Percentiles rank a stretch among this genome's conserved stretches.
Evolutionary conservation across 64 coral and sea anemone species (phyloP).

Genomic region (Acropora tenuis): DNA sequence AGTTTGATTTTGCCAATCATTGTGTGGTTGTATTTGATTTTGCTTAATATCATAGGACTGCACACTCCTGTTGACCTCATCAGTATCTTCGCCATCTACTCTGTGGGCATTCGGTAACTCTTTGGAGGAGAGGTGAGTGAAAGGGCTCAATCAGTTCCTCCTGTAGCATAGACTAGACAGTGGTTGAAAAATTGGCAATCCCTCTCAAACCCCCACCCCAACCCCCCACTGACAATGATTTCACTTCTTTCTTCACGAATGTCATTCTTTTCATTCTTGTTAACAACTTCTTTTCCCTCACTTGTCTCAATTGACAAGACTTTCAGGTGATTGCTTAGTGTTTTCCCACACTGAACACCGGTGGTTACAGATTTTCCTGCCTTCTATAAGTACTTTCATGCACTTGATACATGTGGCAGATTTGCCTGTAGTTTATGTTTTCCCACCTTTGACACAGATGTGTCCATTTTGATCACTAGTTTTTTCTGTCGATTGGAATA

Average conservation of each 20-base stretch:
- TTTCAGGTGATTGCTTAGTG: too few relatives aligned
- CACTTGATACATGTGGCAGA: neutral
- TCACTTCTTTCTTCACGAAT: too few relatives aligned
- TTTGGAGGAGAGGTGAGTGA: conserved; percentile 90
- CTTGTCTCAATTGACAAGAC: too few relatives aligned
- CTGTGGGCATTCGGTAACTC: conserved; percentile 85
- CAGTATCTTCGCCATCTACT: conserved; percentile 66
- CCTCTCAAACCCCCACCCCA: too few relatives aligned
- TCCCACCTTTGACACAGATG: too few relatives aligned
- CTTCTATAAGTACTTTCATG: neutral
- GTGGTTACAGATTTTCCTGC: neutral
- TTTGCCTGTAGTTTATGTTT: too few relatives aligned
- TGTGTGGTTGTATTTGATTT: neutral
- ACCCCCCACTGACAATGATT: too few relatives aligned
- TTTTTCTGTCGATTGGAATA: too few relatives aligned
- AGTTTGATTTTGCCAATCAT: neutral
- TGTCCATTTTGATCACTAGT: too few relatives aligned
- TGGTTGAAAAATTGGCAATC: too few relatives aligned
- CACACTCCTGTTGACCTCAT: conserved; percentile 38
- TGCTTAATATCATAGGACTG: conserved; percentile 50
- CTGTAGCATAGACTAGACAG: too few relatives aligned
- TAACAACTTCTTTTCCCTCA: neutral
- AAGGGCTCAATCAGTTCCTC: neutral
- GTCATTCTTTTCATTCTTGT: neutral
- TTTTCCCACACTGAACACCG: too few relatives aligned